A percentile compares a stretch with the other conserved stretches of the same genome.
Evolutionary conservation across 2,797 vertebrate genomes (phyloP).

Genomic region (Clamator glandarius): DNA sequence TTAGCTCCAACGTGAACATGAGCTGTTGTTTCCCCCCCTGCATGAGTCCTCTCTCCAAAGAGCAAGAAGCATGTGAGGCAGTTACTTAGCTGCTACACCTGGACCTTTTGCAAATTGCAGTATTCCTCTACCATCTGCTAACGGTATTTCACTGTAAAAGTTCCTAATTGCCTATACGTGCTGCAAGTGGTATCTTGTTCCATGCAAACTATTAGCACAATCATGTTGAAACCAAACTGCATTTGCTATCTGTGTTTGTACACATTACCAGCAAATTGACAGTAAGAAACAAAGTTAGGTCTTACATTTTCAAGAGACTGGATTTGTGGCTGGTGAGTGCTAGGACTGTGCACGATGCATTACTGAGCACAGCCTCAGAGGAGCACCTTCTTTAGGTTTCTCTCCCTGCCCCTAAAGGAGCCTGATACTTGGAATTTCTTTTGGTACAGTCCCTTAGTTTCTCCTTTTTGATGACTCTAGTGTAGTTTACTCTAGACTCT

Average conservation of each 20-base stretch:
- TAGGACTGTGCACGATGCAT: accelerated
- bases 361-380: background rate
- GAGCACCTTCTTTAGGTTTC: background rate
- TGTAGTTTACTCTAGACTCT: background rate
- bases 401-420: accelerated
- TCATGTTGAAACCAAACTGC: background rate
- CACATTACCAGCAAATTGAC: background rate
- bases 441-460: background rate
- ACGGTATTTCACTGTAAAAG: background rate
- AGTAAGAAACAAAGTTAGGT: background rate
- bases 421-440: background rate
- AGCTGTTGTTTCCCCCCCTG: background rate
- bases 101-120: background rate
- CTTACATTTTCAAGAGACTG: background rate
- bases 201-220: background rate
- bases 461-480: background rate
- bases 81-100: background rate
- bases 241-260: background rate
- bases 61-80: background rate
- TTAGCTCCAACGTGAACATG: accelerated
- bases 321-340: background rate
- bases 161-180: background rate
- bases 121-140: background rate
- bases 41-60: background rate
- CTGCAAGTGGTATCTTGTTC: background rate